Base-by-base conservation (phyloP, 2,113 vertebrate genomes). In the Gracilinanus agilis region DNA sequence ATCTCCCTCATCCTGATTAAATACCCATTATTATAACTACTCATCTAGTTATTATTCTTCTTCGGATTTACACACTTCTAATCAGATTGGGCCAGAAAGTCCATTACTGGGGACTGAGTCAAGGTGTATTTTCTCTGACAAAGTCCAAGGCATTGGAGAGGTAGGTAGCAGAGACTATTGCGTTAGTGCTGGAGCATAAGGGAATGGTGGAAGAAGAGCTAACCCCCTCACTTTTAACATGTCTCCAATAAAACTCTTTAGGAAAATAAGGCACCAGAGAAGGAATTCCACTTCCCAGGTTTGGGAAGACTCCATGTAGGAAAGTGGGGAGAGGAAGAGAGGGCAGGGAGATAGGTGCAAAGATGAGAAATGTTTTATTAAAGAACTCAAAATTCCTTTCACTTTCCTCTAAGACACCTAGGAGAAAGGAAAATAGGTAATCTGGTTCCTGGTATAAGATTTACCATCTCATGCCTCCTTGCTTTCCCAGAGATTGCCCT, bases 261-360 rank as follows among this genome's bases (percentile, higher is more conserved):
- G 94, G 90, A 97, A 97, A 96, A 97, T 92, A 95, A 95, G 93
- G 92, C 94, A 91, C 75, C 55, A 4, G 94, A 93, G 94, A 96
- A 94, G 54, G 55, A 55, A 27, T 58, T 67, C 96, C 96, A 96
- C 94, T 96, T 95, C 67, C 89, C 0, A 1, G 44, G 0, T 1
- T 7, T 34, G 55, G 34, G 16, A n/a, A n/a, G 34, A 44, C 90
- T 93, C 89, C 0, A 4, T 61, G 40, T 54, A 16, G 0, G 19
- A 93, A 91, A 55, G 40, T 44, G 23, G n/a, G 34, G 23, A 25
- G 21, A 58, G 40, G 44, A 16, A 67, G 40, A n/a, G n/a, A n/a
- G n/a, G n/a, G n/a, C n/a, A n/a, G n/a, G n/a, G n/a, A n/a, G n/a
- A n/a, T n/a, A n/a, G n/a, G n/a, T n/a, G n/a, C n/a, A 0, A 2